Evolutionary conservation across 2,888 invertebrate species (phyloP).

Genomic region (Lordiphosa fenestrarum): DNA sequence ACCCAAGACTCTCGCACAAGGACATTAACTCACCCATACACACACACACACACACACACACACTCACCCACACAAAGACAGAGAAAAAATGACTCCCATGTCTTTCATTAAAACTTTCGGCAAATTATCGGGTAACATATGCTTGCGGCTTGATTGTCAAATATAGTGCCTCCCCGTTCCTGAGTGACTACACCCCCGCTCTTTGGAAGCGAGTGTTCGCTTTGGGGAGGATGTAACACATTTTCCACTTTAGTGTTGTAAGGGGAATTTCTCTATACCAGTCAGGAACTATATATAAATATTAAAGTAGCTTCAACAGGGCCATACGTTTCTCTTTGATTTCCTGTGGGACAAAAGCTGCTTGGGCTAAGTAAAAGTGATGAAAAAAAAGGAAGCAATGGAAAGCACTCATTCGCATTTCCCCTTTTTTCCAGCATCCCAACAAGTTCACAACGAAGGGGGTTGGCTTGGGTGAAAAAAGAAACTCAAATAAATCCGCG

Average conservation of each 20-base stretch:
- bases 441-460: conserved; percentile 31
- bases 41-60: not conserved
- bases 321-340: conserved; percentile 63
- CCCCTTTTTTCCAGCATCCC: conserved; percentile 65
- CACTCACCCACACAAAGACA: conserved; percentile 1
- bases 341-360: conserved; percentile 50
- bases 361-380: conserved; percentile 24
- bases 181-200: conserved; percentile 21
- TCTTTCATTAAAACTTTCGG: conserved; percentile 80
- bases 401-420: conserved; percentile 27
- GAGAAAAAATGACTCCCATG: conserved; percentile 79
- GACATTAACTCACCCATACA: conserved; percentile 33
- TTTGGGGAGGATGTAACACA: conserved; percentile 50
- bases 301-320: conserved; percentile 51
- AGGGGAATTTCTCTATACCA: conserved; percentile 54
- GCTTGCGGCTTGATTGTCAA: conserved; percentile 78
- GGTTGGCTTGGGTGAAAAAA: conserved; percentile 8
- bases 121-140: conserved; percentile 81
- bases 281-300: conserved; percentile 51
- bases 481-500: conserved; percentile 58
- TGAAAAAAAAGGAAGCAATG: conserved; percentile 8
- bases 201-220: conserved; percentile 7
- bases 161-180: conserved; percentile 24
- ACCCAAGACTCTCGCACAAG: conserved; percentile 33
- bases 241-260: conserved; percentile 69